Evolutionary conservation across 2,113 vertebrate genomes (phyloP).

Genomic region (Campylorhamphus procurvoides): DNA sequence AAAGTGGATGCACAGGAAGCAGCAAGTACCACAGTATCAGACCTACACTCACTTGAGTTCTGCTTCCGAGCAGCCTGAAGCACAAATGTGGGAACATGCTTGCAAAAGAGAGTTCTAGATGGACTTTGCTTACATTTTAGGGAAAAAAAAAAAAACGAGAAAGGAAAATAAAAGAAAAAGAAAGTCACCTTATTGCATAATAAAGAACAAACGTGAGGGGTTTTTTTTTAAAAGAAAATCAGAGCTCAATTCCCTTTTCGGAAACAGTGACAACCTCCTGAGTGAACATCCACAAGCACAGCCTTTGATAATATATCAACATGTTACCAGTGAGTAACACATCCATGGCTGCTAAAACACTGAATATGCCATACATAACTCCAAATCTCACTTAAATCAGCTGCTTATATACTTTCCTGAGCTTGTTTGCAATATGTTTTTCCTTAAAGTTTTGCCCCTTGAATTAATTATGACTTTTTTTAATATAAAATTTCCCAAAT

Average conservation of each 20-base stretch:
- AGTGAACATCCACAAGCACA: background rate
- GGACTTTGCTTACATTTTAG: background rate
- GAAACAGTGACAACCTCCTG: background rate
- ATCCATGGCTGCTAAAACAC: background rate
- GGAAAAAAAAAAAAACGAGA: fast-evolving
- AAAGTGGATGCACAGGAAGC: background rate
- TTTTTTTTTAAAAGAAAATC: background rate
- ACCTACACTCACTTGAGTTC: background rate
- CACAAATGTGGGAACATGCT: background rate
- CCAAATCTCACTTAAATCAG: background rate
- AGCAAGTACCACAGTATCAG: background rate
- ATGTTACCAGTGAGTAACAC: background rate
- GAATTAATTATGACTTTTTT: background rate
- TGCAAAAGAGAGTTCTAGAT: background rate
- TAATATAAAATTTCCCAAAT: background rate
- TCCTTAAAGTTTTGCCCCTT: background rate
- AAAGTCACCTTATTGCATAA: background rate
- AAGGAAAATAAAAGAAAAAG: fast-evolving
- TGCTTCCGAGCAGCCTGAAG: background rate
- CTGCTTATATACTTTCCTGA: background rate
- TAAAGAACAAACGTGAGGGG: background rate
- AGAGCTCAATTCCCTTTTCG: background rate
- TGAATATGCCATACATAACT: background rate
- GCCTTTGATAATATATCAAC: fast-evolving
- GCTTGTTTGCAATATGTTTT: background rate